phyloP scores from a whole-genome alignment of 2,888 invertebrate species.

The Diaprepes abbreviatus region DNA sequence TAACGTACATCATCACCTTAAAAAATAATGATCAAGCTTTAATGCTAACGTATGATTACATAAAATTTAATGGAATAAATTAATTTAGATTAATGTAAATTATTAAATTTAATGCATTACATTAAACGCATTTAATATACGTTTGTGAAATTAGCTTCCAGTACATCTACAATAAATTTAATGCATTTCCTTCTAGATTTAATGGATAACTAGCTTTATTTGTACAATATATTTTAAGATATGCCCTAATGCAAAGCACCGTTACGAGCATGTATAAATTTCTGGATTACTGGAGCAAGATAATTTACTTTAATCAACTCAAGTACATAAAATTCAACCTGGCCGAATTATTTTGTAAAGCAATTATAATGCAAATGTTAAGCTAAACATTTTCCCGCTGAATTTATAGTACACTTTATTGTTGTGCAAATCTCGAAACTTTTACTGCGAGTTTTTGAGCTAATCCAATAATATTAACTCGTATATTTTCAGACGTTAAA shows the following conservation, averaged over 20 bases:
- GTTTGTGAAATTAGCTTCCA: too few species aligned
- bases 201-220: too few species aligned
- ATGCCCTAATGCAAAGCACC: background rate
- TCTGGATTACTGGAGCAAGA: constrained; percentile 27
- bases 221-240: too few species aligned
- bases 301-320: constrained; percentile 44
- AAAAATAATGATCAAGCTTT: too few species aligned
- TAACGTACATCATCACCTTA: too few species aligned
- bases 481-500: background rate
- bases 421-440: constrained; percentile 6
- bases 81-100: too few species aligned
- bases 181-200: too few species aligned
- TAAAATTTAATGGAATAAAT: too few species aligned
- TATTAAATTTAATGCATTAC: too few species aligned
- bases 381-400: constrained; percentile 7
- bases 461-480: background rate
- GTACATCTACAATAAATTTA: too few species aligned
- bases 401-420: constrained; percentile 19
- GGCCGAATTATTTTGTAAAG: constrained; percentile 16
- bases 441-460: background rate
- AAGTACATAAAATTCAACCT: constrained; percentile 35
- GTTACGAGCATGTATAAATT: constrained; percentile 20
- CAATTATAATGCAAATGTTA: constrained; percentile 35
- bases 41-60: too few species aligned
- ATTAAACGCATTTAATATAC: too few species aligned